These are phyloP conservation scores for Zoanthus sansibaricus DNA, from an alignment of 92 coral and sea anemone species.

Conservation along the genomic window DNA sequence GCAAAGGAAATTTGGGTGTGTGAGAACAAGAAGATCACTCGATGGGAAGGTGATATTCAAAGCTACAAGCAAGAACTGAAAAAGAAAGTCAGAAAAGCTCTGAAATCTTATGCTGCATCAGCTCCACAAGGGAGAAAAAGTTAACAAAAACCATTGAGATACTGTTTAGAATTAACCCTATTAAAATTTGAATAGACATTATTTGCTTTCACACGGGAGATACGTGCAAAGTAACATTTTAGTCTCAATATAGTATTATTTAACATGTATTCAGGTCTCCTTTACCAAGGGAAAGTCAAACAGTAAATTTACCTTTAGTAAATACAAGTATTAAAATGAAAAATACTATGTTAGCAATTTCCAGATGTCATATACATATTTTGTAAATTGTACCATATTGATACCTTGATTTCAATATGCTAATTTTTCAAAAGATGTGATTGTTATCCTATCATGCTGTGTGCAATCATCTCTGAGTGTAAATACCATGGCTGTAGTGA, in stretches of 20 bases:
- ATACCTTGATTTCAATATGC: not conserved
- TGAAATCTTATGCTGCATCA: slow-evolving; percentile 31
- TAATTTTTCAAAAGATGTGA: not conserved
- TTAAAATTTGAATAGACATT: not conserved
- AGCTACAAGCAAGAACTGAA: slow-evolving; percentile 91
- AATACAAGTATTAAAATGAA: not conserved
- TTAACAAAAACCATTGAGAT: slow-evolving; percentile 26
- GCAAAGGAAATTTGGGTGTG: slow-evolving; percentile 99
- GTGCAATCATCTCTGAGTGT: too few relatives aligned
- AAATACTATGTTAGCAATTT: not conserved
- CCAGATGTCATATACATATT: not conserved
- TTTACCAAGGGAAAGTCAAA: too few relatives aligned
- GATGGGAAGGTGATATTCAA: slow-evolving; percentile 92
- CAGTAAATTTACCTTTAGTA: not conserved
- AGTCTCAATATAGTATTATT: not conserved
- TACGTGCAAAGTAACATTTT: not conserved
- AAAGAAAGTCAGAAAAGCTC: slow-evolving; percentile 78
- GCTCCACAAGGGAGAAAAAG: slow-evolving; percentile 43
- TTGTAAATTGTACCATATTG: not conserved
- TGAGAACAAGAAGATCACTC: slow-evolving; percentile 85
- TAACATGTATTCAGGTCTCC: too few relatives aligned
- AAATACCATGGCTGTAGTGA: too few relatives aligned
- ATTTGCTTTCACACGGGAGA: not conserved
- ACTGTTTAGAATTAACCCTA: not conserved
- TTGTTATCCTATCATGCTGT: too few relatives aligned